Evolutionary conservation across 2,113 vertebrate species (phyloP), one percentile per base, ranked within the genome.

Genomic region (Scartelaos histophorus): DNA sequence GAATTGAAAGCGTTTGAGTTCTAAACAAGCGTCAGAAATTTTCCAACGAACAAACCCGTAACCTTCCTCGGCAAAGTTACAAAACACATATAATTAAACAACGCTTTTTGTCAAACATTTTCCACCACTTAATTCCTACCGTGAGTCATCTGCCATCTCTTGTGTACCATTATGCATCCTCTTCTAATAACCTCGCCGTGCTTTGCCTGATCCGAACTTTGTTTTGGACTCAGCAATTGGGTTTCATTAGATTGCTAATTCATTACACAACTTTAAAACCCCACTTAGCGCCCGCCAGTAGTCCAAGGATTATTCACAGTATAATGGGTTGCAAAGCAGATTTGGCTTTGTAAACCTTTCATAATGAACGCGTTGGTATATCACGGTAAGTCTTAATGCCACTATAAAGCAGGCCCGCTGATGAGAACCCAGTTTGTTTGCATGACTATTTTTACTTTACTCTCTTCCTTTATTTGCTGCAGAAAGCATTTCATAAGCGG

Each of bases 291-390:
- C 15, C 35, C 19, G 22, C 24, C 38, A 75, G 70, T 17, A 22
- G 57, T 29, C 71, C 62, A 54, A 66, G 69, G 21, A 80, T 78
- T 76, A 79, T 77, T 66, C 68, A 74, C 73, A 74, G 35, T 29
- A 45, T 67, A 68, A 80, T 73, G 64, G 49, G 21, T 38, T 25
- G 25, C 29, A 67, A 15, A 74, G 61, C 56, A 57, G 66, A 29
- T 75, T 78, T 21, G 53, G 78, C 56, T 76, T 61, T 66, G 25
- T 73, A 46, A 70, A 71, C 62, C 57, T 7, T 58, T 53, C 25
- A 61, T 62, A 70, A 81, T 76, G 21, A 79, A 53, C 38, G 46
- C 29, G 66, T n/a, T 65, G 29, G 64, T 71, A 19, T 56, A 84
- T 67, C 53, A 67, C 13, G 56, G 70, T 5, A 43, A 47, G n/a